These are phyloP conservation scores for Chelonoidis abingdonii DNA, from an alignment of 2,113 vertebrate genomes.

Conservation along the genomic window DNA sequence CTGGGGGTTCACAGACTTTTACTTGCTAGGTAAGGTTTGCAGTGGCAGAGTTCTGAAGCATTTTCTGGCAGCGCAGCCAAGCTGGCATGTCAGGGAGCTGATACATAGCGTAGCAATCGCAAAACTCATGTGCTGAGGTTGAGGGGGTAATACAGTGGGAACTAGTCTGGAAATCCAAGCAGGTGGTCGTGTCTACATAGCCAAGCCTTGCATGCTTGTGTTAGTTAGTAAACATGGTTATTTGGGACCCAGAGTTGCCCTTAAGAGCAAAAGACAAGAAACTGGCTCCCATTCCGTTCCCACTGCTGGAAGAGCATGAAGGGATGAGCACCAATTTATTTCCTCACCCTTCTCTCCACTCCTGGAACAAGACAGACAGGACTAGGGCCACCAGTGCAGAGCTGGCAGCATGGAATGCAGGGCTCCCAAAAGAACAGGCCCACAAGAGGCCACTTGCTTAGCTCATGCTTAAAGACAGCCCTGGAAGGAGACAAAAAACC, in stretches of 20 bases:
- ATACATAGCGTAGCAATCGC: background rate
- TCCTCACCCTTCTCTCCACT: background rate
- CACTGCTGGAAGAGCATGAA: background rate
- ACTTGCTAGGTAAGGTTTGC: background rate
- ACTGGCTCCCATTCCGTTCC: background rate
- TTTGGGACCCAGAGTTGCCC: background rate
- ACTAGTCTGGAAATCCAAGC: background rate
- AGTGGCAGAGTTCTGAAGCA: background rate
- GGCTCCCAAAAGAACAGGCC: background rate
- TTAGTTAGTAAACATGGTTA: accelerated
- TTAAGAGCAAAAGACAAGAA: background rate
- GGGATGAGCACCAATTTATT: background rate
- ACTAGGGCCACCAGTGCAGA: background rate
- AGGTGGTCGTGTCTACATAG: background rate
- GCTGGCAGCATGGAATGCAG: background rate
- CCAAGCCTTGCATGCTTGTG: background rate
- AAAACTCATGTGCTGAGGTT: background rate
- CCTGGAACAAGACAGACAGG: too few relatives aligned
- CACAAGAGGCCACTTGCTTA: background rate
- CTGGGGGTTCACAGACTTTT: background rate
- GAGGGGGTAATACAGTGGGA: background rate
- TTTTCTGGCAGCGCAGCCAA: background rate
- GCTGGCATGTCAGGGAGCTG: background rate
- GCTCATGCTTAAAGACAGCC: background rate
- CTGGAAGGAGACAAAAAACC: background rate